Conservation (phyloP, 1,140 invertebrate genomes). For the Drosophila lini region DNA sequence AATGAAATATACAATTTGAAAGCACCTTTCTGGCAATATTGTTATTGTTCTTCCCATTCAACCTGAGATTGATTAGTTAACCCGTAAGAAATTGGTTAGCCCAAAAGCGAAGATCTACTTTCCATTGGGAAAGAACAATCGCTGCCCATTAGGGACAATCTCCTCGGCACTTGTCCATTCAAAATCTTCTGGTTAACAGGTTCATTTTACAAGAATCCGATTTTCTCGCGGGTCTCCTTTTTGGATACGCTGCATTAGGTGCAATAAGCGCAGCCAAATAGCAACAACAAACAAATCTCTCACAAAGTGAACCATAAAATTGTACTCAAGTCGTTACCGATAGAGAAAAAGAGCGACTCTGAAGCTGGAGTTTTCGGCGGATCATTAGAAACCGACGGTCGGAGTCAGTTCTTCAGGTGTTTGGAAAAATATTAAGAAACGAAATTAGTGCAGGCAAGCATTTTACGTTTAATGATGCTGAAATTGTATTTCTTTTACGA, state of each 20-base stretch:
- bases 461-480: conserved; percentile 69
- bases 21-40: not conserved
- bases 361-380: conserved; percentile 4
- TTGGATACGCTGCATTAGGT: conserved; percentile 55
- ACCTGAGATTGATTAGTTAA: conserved; percentile 23
- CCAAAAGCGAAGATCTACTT: conserved; percentile 18
- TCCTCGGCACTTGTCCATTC: conserved; percentile 35
- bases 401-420: conserved; percentile 55
- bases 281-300: conserved; percentile 57
- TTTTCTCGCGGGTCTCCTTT: conserved; percentile 27
- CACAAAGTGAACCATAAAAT: conserved; percentile 66
- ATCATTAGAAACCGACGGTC: conserved; percentile 27
- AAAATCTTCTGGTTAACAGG: conserved; percentile 39
- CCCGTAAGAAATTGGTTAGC: conserved; percentile 33
- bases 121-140: conserved; percentile 24
- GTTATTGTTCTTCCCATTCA: conserved; percentile 4
- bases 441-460: conserved; percentile 69
- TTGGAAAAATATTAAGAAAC: conserved; percentile 66
- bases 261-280: conserved; percentile 42
- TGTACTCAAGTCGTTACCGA: conserved; percentile 39
- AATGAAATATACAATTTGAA: not conserved
- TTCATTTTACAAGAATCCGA: conserved; percentile 50
- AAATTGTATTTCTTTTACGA: conserved; percentile 68
- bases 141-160: conserved; percentile 26
- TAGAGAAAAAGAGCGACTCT: conserved; percentile 8